Evolutionary conservation across 2,888 invertebrate genomes (phyloP).

Genomic region (Oscheius sp.): DNA sequence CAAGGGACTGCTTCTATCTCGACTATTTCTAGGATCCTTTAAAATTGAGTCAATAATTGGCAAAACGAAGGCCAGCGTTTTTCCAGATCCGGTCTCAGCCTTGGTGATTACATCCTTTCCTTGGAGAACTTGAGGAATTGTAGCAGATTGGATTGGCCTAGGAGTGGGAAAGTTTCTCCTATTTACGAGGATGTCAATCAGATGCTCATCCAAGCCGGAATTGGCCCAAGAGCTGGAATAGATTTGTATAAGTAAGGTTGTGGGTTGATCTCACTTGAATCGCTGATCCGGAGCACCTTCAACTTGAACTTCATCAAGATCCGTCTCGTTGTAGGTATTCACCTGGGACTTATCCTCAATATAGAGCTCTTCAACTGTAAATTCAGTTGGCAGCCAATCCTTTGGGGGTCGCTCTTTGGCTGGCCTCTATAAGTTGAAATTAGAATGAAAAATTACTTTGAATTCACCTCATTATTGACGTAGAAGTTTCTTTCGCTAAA

Average conservation of each 20-base stretch:
- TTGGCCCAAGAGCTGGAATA: constrained; percentile 51
- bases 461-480: too few species aligned
- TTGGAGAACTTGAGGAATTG: constrained; percentile 78
- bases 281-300: background rate
- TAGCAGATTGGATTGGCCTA: constrained; percentile 91
- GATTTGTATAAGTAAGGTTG: background rate
- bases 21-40: too few species aligned
- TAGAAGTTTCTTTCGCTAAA: too few species aligned
- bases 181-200: constrained; percentile 32
- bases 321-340: background rate
- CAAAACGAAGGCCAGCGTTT: constrained; percentile 91
- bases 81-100: constrained; percentile 97
- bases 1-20: too few species aligned
- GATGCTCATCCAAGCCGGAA: constrained; percentile 35
- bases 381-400: constrained; percentile 34
- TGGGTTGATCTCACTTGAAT: background rate
- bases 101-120: constrained; percentile 94
- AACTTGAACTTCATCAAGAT: background rate
- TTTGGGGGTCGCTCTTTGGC: constrained; percentile 36
- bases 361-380: background rate
- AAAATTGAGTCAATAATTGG: too few species aligned
- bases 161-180: constrained; percentile 79
- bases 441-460: too few species aligned
- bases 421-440: too few species aligned
- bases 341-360: background rate